Percentiles rank a stretch among this genome's conserved stretches.
Conservation (phyloP, 2,888 invertebrate genomes). For the Ophonus ardosiacus region DNA sequence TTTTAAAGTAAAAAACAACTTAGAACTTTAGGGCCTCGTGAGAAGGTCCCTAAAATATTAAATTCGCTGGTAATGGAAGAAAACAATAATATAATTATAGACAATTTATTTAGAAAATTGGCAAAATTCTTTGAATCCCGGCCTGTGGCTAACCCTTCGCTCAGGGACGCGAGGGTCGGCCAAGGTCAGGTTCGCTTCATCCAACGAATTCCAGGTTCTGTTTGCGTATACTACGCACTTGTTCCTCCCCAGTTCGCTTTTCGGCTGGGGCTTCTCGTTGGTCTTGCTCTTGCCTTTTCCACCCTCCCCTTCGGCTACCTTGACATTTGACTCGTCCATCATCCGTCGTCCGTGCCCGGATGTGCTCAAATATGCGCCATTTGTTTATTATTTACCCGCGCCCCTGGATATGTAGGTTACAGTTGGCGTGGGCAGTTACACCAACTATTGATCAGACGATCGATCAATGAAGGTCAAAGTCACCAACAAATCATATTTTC, state of each 20-base stretch:
- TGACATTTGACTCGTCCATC: slow-evolving; percentile 12
- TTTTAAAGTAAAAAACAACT: no score
- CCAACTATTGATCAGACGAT: not conserved
- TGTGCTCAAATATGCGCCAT: slow-evolving; percentile 8
- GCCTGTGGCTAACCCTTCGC: not conserved
- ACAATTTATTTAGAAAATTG: not conserved
- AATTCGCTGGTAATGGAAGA: no score
- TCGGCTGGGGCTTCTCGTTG: not conserved
- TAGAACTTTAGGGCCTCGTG: no score
- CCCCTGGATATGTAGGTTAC: not conserved
- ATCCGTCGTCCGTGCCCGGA: not conserved
- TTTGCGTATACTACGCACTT: slow-evolving; percentile 35
- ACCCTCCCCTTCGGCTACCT: not conserved
- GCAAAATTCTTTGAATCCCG: not conserved
- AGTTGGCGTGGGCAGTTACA: not conserved
- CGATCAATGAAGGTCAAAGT: not conserved
- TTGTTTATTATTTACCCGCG: slow-evolving; percentile 22
- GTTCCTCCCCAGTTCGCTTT: slow-evolving; percentile 6
- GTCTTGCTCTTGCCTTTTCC: not conserved
- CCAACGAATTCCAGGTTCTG: slow-evolving; percentile 25
- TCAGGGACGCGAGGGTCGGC: not conserved
- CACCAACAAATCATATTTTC: not conserved
- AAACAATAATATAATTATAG: not conserved
- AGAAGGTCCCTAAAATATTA: no score
- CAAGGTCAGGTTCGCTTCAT: slow-evolving; percentile 30